Percentiles rank a stretch among this genome's conserved stretches.
phyloP scores from a whole-genome alignment of 2,797 vertebrate species.

The Hafferia zeledoni region DNA sequence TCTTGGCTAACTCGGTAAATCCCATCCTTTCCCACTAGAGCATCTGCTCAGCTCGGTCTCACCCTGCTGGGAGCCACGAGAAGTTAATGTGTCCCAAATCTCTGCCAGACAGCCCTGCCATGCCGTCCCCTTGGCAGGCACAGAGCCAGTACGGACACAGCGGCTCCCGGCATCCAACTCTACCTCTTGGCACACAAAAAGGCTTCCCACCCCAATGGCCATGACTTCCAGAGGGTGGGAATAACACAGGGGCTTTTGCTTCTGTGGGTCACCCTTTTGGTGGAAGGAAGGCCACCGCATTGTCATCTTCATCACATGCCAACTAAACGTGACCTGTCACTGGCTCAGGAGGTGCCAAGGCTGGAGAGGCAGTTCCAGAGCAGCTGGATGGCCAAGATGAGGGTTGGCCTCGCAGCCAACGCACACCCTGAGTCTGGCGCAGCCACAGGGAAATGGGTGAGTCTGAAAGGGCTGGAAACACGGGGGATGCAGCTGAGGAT shows the following conservation, averaged over 20 bases:
- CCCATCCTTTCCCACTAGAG: neutral
- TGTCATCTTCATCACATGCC: neutral
- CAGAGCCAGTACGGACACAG: accelerated
- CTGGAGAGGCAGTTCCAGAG: neutral
- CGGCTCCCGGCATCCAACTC: accelerated
- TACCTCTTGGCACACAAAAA: neutral
- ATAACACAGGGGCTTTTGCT: neutral
- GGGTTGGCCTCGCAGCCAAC: neutral
- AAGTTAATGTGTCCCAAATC: neutral
- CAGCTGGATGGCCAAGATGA: neutral
- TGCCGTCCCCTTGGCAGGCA: accelerated
- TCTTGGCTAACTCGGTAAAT: neutral
- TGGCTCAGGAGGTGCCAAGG: neutral
- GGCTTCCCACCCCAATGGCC: accelerated
- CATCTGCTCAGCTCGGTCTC: neutral
- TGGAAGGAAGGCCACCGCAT: neutral
- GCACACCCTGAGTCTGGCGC: neutral
- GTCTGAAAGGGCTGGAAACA: neutral
- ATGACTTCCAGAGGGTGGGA: accelerated
- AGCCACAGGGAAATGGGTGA: neutral
- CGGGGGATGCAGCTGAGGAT: neutral
- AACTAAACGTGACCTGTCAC: accelerated
- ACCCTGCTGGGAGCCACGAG: neutral
- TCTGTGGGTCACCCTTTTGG: neutral
- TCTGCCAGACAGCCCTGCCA: neutral